Percentiles rank a stretch among this genome's conserved stretches.
phyloP scores from a whole-genome alignment of 2,888 invertebrate genomes.

The Melanargia galathea region DNA sequence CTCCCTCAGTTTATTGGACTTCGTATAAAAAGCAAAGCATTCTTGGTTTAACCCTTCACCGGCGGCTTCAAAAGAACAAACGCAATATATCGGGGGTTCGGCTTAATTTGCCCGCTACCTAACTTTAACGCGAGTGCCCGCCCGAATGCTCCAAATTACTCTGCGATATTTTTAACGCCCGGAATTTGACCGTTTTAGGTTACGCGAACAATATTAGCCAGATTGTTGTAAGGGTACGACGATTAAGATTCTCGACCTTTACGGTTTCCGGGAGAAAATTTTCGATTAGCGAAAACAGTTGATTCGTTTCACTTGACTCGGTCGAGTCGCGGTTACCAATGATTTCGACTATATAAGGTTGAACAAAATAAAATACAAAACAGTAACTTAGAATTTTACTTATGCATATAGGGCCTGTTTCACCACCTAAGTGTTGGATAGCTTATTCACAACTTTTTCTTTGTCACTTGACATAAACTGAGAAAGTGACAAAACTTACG shows the following conservation, averaged over 20 bases:
- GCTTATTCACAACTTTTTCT: no score
- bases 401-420: no score
- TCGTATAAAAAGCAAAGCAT: constrained; percentile 81
- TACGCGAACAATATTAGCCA: constrained; percentile 73
- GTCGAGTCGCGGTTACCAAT: not conserved
- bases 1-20: constrained; percentile 67
- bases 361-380: not conserved
- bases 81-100: constrained; percentile 80
- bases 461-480: no score
- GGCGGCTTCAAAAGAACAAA: constrained; percentile 81
- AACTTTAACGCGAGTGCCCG: constrained; percentile 76
- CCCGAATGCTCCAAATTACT: constrained; percentile 79
- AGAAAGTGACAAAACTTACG: no score
- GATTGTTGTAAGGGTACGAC: constrained; percentile 42
- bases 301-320: not conserved
- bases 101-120: constrained; percentile 78
- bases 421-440: no score
- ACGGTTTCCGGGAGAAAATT: constrained; percentile 10
- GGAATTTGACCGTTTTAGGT: constrained; percentile 78
- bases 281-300: constrained; percentile 10
- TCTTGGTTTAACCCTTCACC: constrained; percentile 82
- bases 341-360: not conserved
- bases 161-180: constrained; percentile 78
- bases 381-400: not conserved
- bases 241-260: constrained; percentile 33